Evolutionary conservation across 2,888 invertebrate genomes (phyloP).

Genomic region (Leucophora obtusa): DNA sequence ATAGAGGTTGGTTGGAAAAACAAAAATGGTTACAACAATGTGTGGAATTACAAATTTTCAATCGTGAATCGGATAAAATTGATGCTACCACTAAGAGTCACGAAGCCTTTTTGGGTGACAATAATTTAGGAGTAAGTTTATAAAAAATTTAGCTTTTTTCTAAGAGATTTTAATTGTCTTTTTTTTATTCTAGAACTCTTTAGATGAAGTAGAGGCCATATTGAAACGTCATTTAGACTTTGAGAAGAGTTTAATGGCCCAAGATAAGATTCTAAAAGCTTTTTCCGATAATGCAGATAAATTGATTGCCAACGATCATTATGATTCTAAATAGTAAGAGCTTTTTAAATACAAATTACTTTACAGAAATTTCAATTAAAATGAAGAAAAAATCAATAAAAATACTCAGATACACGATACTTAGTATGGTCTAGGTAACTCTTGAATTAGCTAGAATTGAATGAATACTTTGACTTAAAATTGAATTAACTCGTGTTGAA

Average conservation of each 20-base stretch:
- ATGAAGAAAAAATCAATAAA: not conserved
- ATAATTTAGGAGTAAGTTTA: constrained; percentile 87
- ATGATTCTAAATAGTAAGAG: constrained; percentile 87
- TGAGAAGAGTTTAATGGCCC: constrained; percentile 93
- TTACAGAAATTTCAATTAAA: too few relatives aligned
- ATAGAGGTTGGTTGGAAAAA: constrained; percentile 90
- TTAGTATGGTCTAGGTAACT: too few relatives aligned
- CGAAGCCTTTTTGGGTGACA: constrained; percentile 94
- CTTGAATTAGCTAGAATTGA: too few relatives aligned
- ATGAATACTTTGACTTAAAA: too few relatives aligned
- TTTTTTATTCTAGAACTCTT: constrained; percentile 82
- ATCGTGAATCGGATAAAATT: constrained; percentile 97
- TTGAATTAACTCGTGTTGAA: too few relatives aligned
- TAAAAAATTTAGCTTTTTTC: not conserved
- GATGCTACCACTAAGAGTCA: constrained; percentile 97
- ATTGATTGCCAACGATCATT: constrained; percentile 88
- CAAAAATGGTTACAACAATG: constrained; percentile 92
- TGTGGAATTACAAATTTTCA: constrained; percentile 93
- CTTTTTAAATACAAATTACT: not conserved
- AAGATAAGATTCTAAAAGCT: constrained; percentile 92
- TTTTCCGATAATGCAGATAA: constrained; percentile 91
- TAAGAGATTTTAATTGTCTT: not conserved
- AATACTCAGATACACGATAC: too few relatives aligned
- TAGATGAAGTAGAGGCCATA: constrained; percentile 94
- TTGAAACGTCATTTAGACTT: constrained; percentile 96